Evolutionary conservation across 2,113 vertebrate genomes (phyloP), one percentile per base, ranked within the genome.

Genomic region (Chlorodrepanis virens): DNA sequence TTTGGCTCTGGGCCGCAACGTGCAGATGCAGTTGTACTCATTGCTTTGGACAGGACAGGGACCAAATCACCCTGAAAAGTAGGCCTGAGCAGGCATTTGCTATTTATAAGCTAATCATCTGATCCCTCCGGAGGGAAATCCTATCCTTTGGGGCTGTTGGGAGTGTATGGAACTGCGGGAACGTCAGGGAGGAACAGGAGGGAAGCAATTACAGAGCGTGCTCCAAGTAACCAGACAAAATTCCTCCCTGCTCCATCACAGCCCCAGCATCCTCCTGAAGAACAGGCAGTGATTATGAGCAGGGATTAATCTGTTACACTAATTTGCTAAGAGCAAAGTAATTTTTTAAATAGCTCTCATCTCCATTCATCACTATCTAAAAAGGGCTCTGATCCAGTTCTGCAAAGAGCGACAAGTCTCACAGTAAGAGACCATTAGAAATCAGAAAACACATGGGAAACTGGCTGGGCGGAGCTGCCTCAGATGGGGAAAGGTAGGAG

Each of bases 61-160:
- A 68, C 40, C 60, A 49, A 71, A 90, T 17, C 63, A 61, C 12
- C 19, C 71, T n/a, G 56, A 0, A 50, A 76, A 74, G 75, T 33
- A 90, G 93, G 78, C 87, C 83, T 25, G 67, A 82, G 65, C 78
- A 74, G 75, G 82, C 91, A 83, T 91, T 90, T 95, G 85, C 95
- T 96, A 96, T 96, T 95, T 97, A 96, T 97, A 96, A 91, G 29
- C 54, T 72, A 45, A 90, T 93, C 75, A 96, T 80, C 79, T 83
- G 96, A 97, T 95, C 79, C 53, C 72, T 96, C 94, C 10, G 0
- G 37, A 49, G 90, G 93, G 94, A 95, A 92, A 97, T 88, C 90
- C 85, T 88, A 70, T 31, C 93, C 92, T 77, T 59, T 52, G 2
- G 4, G 72, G 52, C 72, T 59, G 83, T 10, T 9, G 45, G 44